Percentiles rank a stretch among this genome's conserved stretches.
These are phyloP conservation scores for Sparidentex hasta DNA, from an alignment of 2,797 vertebrate genomes.

Conservation along the genomic window DNA sequence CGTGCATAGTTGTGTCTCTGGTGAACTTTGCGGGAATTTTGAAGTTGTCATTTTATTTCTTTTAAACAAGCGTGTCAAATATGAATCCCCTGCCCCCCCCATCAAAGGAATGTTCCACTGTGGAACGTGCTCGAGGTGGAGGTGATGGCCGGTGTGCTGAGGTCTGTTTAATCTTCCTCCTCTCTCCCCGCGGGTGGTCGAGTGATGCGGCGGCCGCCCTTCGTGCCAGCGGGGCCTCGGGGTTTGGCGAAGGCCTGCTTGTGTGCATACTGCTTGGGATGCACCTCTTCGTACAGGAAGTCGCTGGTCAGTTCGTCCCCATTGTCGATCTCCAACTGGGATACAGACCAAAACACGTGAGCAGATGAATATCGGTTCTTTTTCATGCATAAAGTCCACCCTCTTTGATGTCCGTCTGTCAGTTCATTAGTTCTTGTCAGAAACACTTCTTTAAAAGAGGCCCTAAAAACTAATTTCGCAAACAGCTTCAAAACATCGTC, in stretches of 20 bases:
- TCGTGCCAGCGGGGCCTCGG: conserved; percentile 94
- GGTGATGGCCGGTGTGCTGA: conserved; percentile 47
- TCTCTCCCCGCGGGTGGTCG: conserved; percentile 90
- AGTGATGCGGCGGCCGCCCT: conserved; percentile 94
- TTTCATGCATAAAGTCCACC: not conserved
- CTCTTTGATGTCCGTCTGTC: not conserved
- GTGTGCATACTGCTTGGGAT: conserved; percentile 97
- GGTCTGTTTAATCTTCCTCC: conserved; percentile 89
- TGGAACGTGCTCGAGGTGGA: conserved; percentile 67
- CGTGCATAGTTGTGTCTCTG: conserved; percentile 86
- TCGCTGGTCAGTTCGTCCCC: conserved; percentile 96
- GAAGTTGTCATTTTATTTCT: conserved; percentile 61
- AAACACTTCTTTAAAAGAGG: not conserved
- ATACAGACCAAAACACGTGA: not conserved
- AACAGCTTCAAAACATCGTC: not conserved
- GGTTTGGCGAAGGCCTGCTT: conserved; percentile 97
- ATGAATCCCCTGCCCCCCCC: conserved; percentile 29
- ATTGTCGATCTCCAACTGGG: conserved; percentile 94
- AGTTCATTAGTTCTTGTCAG: no score
- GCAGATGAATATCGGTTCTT: not conserved
- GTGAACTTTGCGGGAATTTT: conserved; percentile 67
- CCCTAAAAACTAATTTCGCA: not conserved
- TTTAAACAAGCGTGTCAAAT: conserved; percentile 72
- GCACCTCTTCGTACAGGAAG: conserved; percentile 96
- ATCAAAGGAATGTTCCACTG: conserved; percentile 79